phyloP scores from a whole-genome alignment of 2,888 invertebrate genomes.

The Neuroscelio doddi region DNA sequence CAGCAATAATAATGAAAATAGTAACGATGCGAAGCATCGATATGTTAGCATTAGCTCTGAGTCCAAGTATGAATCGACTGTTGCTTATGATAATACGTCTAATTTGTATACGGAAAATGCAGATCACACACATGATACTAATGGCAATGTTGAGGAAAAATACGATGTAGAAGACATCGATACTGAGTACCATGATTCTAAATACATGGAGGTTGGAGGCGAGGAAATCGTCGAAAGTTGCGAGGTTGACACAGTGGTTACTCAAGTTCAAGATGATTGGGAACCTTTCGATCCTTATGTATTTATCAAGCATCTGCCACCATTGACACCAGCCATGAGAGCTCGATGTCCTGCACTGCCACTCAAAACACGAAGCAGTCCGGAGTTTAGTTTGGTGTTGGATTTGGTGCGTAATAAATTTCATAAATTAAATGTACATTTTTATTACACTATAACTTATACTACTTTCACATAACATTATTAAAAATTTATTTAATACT shows the following conservation, averaged over 20 bases:
- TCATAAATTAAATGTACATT: too few species aligned
- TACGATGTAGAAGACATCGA: constrained; percentile 60
- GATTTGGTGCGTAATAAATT: constrained; percentile 67
- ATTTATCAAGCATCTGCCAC: constrained; percentile 93
- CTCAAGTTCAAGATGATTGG: constrained; percentile 77
- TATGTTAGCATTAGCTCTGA: constrained; percentile 50
- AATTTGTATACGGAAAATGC: constrained; percentile 55
- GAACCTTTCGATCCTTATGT: constrained; percentile 92
- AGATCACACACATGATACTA: constrained; percentile 56
- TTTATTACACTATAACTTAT: too few species aligned
- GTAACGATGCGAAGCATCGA: constrained; percentile 53
- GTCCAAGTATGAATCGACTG: constrained; percentile 56
- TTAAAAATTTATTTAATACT: neutral
- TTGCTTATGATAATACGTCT: constrained; percentile 49
- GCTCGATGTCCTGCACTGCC: constrained; percentile 88
- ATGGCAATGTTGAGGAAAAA: constrained; percentile 61
- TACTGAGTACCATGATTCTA: constrained; percentile 63
- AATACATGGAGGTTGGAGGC: constrained; percentile 67
- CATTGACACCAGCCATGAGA: constrained; percentile 84
- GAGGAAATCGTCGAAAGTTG: constrained; percentile 69
- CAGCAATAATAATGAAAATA: constrained; percentile 61
- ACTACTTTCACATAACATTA: neutral
- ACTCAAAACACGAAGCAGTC: constrained; percentile 91
- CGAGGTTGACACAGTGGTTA: constrained; percentile 69
- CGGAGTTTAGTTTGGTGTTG: constrained; percentile 90